phyloP scores from a whole-genome alignment of 2,888 invertebrate genomes.

The Cheilosia impressa region DNA sequence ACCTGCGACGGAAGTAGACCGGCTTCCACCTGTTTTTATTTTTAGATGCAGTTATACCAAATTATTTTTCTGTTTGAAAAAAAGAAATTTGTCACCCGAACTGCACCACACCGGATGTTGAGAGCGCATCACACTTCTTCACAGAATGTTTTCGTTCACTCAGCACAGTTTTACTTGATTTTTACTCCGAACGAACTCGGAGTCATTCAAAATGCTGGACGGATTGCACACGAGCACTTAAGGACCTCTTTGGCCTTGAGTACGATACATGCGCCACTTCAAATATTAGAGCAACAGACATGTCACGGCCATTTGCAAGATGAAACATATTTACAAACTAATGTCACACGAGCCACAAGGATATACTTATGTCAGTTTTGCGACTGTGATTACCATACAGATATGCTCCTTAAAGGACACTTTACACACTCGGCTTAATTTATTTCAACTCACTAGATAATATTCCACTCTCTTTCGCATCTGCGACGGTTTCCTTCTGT shows the following conservation, averaged over 20 bases:
- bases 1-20: neutral
- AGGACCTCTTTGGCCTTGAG: slow-evolving; percentile 13
- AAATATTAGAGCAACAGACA: slow-evolving; percentile 19
- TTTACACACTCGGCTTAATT: neutral
- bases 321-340: neutral
- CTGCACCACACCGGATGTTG: neutral
- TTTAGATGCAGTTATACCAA: neutral
- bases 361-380: neutral
- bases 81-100: neutral
- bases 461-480: slow-evolving; percentile 82
- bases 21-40: neutral
- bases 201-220: slow-evolving; percentile 20
- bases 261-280: neutral
- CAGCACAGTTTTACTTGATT: neutral
- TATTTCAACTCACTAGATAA: slow-evolving; percentile 82
- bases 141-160: neutral
- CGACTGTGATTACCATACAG: neutral
- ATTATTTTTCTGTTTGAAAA: neutral
- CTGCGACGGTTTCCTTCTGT: slow-evolving; percentile 80
- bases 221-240: slow-evolving; percentile 1
- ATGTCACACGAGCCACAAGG: neutral
- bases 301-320: slow-evolving; percentile 5
- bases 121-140: no score
- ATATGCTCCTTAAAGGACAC: neutral
- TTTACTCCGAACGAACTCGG: neutral